These are phyloP conservation scores for Macrophya alboannulata DNA, from an alignment of 2,888 invertebrate species.

Conservation along the genomic window DNA sequence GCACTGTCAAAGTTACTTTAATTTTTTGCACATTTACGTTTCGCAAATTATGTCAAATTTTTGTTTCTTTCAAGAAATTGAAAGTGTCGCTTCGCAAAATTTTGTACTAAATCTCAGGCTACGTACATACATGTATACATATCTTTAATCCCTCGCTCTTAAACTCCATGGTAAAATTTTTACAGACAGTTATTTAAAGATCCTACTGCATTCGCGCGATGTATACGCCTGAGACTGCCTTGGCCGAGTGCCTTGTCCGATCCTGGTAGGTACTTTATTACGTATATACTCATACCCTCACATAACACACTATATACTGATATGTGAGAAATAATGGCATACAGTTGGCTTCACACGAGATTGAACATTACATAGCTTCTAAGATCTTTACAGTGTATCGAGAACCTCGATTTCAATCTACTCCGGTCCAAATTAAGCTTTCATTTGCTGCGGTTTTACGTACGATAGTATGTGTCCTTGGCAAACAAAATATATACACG, in stretches of 20 bases:
- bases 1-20: background rate
- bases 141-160: background rate
- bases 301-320: background rate
- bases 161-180: constrained; percentile 43
- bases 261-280: constrained; percentile 9
- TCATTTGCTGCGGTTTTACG: background rate
- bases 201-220: constrained; percentile 65
- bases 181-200: constrained; percentile 70
- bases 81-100: background rate
- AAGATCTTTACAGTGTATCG: background rate
- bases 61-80: background rate
- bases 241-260: constrained; percentile 49
- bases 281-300: background rate
- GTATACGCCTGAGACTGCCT: constrained; percentile 25
- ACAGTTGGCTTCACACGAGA: constrained; percentile 6
- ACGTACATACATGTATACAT: background rate
- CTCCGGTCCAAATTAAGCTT: background rate
- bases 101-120: background rate
- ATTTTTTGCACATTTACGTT: background rate
- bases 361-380: constrained; percentile 8
- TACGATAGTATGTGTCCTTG: constrained; percentile 23
- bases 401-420: background rate
- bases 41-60: background rate
- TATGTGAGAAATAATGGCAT: background rate
- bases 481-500: background rate